phyloP scores from a whole-genome alignment of 2,797 vertebrate species.

The Enteromius afrohamiltoni region DNA sequence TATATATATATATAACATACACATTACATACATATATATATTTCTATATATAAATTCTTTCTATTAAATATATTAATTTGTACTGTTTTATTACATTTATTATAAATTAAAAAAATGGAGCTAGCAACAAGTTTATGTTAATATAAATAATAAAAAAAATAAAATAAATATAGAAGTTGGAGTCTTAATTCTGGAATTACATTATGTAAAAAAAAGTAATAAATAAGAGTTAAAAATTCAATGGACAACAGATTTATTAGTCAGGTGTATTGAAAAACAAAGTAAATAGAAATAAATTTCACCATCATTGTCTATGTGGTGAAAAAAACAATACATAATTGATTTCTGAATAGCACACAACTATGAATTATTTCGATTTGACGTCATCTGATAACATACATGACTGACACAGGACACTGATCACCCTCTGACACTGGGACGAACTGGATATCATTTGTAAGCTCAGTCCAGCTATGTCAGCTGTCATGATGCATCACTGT shows the following conservation, averaged over 20 bases:
- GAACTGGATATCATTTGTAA: neutral
- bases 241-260: neutral
- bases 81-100: neutral
- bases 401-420: neutral
- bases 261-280: neutral
- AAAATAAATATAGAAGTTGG: neutral
- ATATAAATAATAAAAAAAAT: neutral
- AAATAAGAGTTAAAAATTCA: neutral
- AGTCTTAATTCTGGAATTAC: neutral
- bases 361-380: neutral
- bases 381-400: neutral
- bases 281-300: neutral
- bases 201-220: neutral
- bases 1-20: neutral
- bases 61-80: neutral
- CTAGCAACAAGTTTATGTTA: neutral
- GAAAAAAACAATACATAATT: neutral
- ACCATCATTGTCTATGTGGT: neutral
- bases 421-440: neutral
- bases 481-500: neutral
- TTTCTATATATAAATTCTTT: no score
- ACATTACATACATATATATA: neutral
- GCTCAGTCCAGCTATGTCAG: neutral
- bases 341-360: neutral
- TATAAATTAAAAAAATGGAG: neutral